Conservation (phyloP, 2,113 vertebrate genomes). For the human (Homo sapiens) region GRCh38 chr18:6267001-6267500, state of each 20-base stretch:
- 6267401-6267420: background rate
- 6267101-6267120: background rate
- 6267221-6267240: background rate
- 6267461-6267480: constrained; percentile 7
- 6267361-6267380: background rate
- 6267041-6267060: background rate
- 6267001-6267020: too few relatives aligned
- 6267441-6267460: background rate
- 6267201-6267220: background rate
- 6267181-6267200: background rate
- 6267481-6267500: constrained; percentile 10
- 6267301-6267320: background rate
- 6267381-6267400: background rate
- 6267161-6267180: background rate
- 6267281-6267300: background rate
- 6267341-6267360: background rate
- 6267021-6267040: background rate
- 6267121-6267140: background rate
- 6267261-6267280: background rate
- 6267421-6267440: background rate
- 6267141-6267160: background rate
- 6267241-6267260: background rate
- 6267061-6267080: background rate
- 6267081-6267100: background rate
- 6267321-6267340: background rate